Evolutionary conservation across 2,888 invertebrate genomes (phyloP).

Genomic region (Deladenus siricidicola): DNA sequence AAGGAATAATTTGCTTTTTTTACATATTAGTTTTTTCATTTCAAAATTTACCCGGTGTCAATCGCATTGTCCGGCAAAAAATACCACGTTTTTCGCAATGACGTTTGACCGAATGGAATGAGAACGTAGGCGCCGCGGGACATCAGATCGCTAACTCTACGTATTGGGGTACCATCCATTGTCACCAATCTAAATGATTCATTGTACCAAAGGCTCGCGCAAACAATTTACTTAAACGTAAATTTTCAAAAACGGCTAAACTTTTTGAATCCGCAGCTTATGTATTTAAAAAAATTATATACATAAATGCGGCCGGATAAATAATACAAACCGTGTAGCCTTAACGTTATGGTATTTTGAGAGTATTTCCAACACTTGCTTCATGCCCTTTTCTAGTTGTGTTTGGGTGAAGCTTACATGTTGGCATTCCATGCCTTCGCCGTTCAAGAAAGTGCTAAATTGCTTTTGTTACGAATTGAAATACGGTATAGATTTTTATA

Average conservation of each 20-base stretch:
- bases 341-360: conserved; percentile 40
- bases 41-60: conserved; percentile 35
- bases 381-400: conserved; percentile 44
- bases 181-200: conserved; percentile 32
- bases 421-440: conserved; percentile 44
- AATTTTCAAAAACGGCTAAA: too few relatives aligned
- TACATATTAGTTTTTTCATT: too few relatives aligned
- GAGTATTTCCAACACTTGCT: conserved; percentile 39
- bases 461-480: neutral
- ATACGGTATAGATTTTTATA: neutral
- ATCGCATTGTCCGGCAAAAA: conserved; percentile 48
- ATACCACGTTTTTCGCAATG: conserved; percentile 47
- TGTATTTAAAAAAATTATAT: neutral
- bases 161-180: conserved; percentile 40
- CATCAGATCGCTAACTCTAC: conserved; percentile 40
- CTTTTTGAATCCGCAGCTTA: too few relatives aligned
- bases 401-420: conserved; percentile 39
- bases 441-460: conserved; percentile 43
- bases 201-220: too few relatives aligned
- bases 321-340: conserved; percentile 27
- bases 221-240: too few relatives aligned
- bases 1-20: too few relatives aligned
- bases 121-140: conserved; percentile 45
- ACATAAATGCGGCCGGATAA: neutral
- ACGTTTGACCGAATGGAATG: conserved; percentile 39